Evolutionary conservation across 2,888 invertebrate genomes (phyloP), one percentile per base, ranked within the genome.

Genomic region (Apamea crenata): DNA sequence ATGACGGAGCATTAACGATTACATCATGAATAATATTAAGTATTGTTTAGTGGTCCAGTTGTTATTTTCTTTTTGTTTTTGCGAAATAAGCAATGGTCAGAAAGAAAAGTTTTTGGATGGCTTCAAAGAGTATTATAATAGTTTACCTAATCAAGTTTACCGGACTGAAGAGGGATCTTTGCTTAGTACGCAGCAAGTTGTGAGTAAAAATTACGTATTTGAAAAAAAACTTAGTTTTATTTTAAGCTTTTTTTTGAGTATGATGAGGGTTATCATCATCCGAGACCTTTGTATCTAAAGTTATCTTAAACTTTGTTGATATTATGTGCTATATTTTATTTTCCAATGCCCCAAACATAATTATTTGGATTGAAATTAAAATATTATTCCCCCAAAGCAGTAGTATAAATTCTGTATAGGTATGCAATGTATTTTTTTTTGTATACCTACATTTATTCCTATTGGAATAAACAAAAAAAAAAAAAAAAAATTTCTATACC

Each of bases 41-140:
- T 80, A 90, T 83, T 90, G 89, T 87, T 89, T 91, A 82, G 74
- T 93, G 77, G 81, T 91, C 81, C 81, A 90, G 85, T 84, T 87
- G 14, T 86, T 95, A 85, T 76, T 93, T 88, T 87, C 89, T 53
- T 79, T 85, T 83, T 92, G 93, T 90, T 92, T 90, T 69, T 91
- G 94, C 82, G 94, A 96, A 84, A 76, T 95, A 80, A 92, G 89
- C 90, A 73, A 87, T 66, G 93, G 92, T 75, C 91, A 89, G 83
- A 93, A 93, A 83, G 91, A 91, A 47, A 94, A 93, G 78, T 90
- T 95, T 77, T 93, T 93, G 81, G 94, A 91, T 93, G 94, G 91
- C 84, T 96, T 97, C 85, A 89, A 97, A 83, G 90, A 96, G 59
- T 95, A 96, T 92, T 94, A 97, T 86, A 97, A 97, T 92, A 94